phyloP scores from a whole-genome alignment of 1,140 invertebrate species.

The Drosophila sechellia region DNA sequence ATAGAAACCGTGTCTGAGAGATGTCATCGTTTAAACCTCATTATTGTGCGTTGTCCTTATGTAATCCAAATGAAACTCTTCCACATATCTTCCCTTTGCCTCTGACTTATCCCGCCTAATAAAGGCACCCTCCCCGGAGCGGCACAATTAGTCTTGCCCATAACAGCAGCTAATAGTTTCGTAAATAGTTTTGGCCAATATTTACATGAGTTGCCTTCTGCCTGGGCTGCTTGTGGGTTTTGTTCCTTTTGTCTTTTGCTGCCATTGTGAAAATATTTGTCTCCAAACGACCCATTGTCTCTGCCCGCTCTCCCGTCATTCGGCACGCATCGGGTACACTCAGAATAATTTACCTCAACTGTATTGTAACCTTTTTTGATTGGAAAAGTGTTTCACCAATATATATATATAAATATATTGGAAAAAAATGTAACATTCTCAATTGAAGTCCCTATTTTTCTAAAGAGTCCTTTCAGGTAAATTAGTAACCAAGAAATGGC shows the following conservation, averaged over 20 bases:
- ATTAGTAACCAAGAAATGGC: too few relatives aligned
- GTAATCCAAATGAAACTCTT: conserved; percentile 30
- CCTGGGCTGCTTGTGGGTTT: conserved; percentile 21
- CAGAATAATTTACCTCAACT: neutral
- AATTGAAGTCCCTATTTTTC: too few relatives aligned
- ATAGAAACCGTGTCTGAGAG: neutral
- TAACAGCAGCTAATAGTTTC: conserved; percentile 56
- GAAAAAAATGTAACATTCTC: too few relatives aligned
- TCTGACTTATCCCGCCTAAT: conserved; percentile 22
- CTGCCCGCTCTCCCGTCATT: conserved; percentile 13
- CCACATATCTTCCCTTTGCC: conserved; percentile 14
- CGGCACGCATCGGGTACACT: conserved; percentile 2
- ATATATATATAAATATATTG: too few relatives aligned
- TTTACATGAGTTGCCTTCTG: conserved; percentile 60
- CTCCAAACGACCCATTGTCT: conserved; percentile 55
- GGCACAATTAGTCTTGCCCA: conserved; percentile 51
- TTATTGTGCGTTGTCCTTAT: conserved; percentile 5
- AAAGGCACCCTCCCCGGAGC: conserved; percentile 17
- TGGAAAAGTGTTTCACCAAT: too few relatives aligned
- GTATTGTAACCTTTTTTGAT: too few relatives aligned
- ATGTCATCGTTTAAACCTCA: neutral
- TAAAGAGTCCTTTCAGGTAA: too few relatives aligned
- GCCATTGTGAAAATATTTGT: conserved; percentile 63
- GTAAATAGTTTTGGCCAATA: conserved; percentile 62
- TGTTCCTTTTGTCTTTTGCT: conserved; percentile 46